Evolutionary conservation across 2,888 invertebrate species (phyloP), one percentile per base, ranked within the genome.

Genomic region (Andrena praecox): DNA sequence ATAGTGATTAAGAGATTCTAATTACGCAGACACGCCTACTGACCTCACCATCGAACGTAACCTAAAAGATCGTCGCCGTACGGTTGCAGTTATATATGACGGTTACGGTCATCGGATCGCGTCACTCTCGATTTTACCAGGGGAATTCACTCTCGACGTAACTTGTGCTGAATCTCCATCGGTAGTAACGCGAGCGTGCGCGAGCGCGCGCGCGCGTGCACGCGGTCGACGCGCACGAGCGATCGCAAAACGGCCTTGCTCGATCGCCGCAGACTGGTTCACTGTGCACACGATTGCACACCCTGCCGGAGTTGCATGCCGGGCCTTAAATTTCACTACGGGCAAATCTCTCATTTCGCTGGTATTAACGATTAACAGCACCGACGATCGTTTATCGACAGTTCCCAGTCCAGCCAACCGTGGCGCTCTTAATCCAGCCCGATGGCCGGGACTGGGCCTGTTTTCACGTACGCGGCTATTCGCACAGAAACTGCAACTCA

Each of bases 91-190:
- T 84, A 85, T 77, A 83, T 84, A 85, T 77, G 84, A 88, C 74
- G 86, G 80, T 80, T 89, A 88, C 86, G 79, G 82, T 87, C 84
- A 87, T 76, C 87, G 69, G 73, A 27, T 62, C 35, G 73, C 67
- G 68, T 71, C 85, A 92, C 91, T 91, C 89, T 91, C 90, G 89
- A 90, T 92, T 92, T 91, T 91, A 85, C 87, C 83, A 72, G 48
- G 81, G 82, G 87, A 89, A 91, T 91, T 92, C 89, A 88, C 90
- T 91, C 89, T 90, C 88, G 82, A 81, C 78, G 85, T 74, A 74
- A 66, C 69, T 85, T 54, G 54, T 52, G 75, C 63, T 84, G 84
- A 87, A 89, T 90, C 89, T 90, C 85, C 85, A 87, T 89, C 79
- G 89, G 87, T 68, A 77, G 82, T 73, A 64, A 64, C 48, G 60